phyloP scores from a whole-genome alignment of 2,113 vertebrate genomes.

The Nerophis ophidion region DNA sequence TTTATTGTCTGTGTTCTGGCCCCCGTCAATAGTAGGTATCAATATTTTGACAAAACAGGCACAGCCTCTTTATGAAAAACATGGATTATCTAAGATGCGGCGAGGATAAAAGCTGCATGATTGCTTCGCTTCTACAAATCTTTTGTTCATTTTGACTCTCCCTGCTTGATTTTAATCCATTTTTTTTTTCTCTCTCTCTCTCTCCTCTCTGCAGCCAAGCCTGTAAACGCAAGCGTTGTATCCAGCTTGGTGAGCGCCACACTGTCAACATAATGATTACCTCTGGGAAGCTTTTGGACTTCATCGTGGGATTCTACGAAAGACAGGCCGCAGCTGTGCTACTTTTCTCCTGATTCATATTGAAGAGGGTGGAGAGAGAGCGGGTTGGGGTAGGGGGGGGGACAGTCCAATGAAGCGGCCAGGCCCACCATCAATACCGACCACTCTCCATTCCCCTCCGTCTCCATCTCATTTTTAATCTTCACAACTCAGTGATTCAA shows the following conservation, averaged over 20 bases:
- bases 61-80: conserved; percentile 51
- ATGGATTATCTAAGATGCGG: conserved; percentile 49
- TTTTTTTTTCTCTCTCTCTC: background rate
- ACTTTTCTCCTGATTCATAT: conserved; percentile 26
- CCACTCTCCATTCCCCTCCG: conserved; percentile 32
- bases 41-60: conserved; percentile 53
- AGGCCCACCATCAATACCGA: conserved; percentile 42
- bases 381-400: background rate
- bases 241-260: conserved; percentile 21
- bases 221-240: conserved; percentile 5
- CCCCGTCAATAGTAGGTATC: conserved; percentile 42
- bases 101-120: conserved; percentile 36
- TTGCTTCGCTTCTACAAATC: conserved; percentile 37
- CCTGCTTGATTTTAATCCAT: conserved; percentile 14
- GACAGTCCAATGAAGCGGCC: conserved; percentile 23
- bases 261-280: conserved; percentile 64
- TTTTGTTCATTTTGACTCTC: conserved; percentile 40
- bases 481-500: conserved; percentile 53
- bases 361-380: conserved; percentile 10
- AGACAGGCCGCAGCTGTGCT: conserved; percentile 27
- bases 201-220: conserved; percentile 17
- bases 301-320: conserved; percentile 39
- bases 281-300: conserved; percentile 45
- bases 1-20: conserved; percentile 24
- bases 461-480: conserved; percentile 40